These are phyloP conservation scores for Hedya salicella DNA, from an alignment of 2,888 invertebrate genomes.

Conservation along the genomic window DNA sequence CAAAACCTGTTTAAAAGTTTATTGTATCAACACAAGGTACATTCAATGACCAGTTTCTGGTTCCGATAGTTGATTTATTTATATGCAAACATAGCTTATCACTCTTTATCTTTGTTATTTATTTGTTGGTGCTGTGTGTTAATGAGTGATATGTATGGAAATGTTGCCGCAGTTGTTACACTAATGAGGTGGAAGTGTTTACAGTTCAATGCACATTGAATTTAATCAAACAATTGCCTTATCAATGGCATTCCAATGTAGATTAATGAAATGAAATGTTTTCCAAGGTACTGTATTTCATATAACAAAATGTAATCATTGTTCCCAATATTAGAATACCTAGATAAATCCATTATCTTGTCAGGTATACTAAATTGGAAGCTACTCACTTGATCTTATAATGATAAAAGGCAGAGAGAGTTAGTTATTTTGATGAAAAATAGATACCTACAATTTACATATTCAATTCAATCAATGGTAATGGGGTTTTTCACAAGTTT, in stretches of 20 bases:
- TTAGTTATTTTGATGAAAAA: too few species aligned
- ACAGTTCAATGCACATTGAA: constrained; percentile 40
- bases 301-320: not conserved
- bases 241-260: constrained; percentile 39
- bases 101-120: constrained; percentile 56
- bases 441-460: too few species aligned
- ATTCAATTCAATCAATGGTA: too few species aligned
- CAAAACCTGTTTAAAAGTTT: constrained; percentile 1
- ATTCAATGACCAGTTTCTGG: constrained; percentile 52
- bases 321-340: not conserved
- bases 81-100: constrained; percentile 55
- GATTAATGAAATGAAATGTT: constrained; percentile 11
- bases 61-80: constrained; percentile 53
- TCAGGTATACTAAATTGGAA: not conserved
- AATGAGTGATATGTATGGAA: constrained; percentile 47
- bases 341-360: not conserved
- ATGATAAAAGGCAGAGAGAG: not conserved
- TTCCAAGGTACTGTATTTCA: not conserved
- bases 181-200: constrained; percentile 37
- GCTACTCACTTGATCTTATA: not conserved
- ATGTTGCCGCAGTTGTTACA: constrained; percentile 20
- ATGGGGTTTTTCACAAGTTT: too few species aligned
- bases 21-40: constrained; percentile 29
- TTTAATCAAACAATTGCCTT: constrained; percentile 28
- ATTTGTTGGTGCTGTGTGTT: constrained; percentile 49